phyloP scores from a whole-genome alignment of 2,797 vertebrate species.

The Geotrypetes seraphini region DNA sequence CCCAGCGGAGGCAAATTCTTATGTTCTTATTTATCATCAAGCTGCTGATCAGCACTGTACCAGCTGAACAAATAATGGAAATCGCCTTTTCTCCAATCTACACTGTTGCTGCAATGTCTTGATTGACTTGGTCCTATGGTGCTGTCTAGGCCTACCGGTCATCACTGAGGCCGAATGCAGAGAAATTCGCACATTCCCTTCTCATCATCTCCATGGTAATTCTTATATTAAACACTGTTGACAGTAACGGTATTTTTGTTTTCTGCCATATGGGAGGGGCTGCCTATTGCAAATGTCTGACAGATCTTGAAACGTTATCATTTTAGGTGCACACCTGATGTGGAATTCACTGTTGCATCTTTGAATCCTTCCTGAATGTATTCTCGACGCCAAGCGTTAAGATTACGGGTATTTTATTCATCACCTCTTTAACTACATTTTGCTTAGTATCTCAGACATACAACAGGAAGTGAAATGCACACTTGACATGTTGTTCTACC shows the following conservation, averaged over 20 bases:
- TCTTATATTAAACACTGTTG: conserved; percentile 22
- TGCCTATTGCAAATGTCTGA: conserved; percentile 18
- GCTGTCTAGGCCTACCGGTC: conserved; percentile 17
- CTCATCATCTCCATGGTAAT: conserved; percentile 15
- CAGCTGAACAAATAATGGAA: too few species aligned
- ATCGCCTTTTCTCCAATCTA: too few species aligned
- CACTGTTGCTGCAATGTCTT: neutral
- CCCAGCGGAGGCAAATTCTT: too few species aligned
- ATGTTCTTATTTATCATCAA: too few species aligned
- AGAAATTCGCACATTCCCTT: conserved; percentile 17
- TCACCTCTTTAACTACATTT: conserved; percentile 1
- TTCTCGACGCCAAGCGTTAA: conserved; percentile 6
- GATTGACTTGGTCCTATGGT: conserved; percentile 7
- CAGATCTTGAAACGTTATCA: conserved; percentile 8
- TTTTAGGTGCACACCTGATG: conserved; percentile 12
- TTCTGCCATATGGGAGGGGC: conserved; percentile 15
- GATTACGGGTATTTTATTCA: conserved; percentile 11
- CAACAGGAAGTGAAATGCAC: conserved; percentile 3
- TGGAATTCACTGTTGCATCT: conserved; percentile 26
- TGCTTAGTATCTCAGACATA: neutral
- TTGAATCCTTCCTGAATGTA: conserved; percentile 13
- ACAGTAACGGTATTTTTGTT: conserved; percentile 24
- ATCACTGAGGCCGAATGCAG: conserved; percentile 21
- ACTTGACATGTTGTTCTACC: neutral
- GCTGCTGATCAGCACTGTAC: too few species aligned